These are phyloP conservation scores for Battus philenor DNA, from an alignment of 1,140 invertebrate genomes.

Conservation along the genomic window DNA sequence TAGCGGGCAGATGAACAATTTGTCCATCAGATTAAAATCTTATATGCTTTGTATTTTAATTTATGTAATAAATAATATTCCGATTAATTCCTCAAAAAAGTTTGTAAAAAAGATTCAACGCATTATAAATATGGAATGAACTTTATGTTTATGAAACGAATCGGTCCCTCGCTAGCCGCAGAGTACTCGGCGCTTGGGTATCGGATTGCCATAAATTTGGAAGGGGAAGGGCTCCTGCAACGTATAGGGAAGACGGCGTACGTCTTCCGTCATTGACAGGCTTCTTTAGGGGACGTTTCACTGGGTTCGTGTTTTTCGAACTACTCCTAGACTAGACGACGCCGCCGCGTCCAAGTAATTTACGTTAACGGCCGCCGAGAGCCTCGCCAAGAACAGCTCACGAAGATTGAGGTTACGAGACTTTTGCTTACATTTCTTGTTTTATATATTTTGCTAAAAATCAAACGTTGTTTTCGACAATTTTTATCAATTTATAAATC, in stretches of 20 bases:
- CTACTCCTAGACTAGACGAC: slow-evolving; percentile 16
- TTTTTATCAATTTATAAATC: no score
- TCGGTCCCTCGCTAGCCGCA: neutral
- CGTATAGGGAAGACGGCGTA: slow-evolving; percentile 29
- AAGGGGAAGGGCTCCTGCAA: slow-evolving; percentile 26
- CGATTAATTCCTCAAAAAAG: no score
- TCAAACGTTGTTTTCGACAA: no score
- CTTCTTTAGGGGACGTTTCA: slow-evolving; percentile 30
- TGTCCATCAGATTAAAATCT: no score
- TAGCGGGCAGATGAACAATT: no score
- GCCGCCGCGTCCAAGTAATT: slow-evolving; percentile 18
- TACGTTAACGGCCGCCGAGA: slow-evolving; percentile 2
- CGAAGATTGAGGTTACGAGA: neutral
- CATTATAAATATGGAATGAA: no score
- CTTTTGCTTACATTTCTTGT: slow-evolving; percentile 1
- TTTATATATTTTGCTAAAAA: neutral
- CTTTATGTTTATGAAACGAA: no score
- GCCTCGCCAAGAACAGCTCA: slow-evolving; percentile 1
- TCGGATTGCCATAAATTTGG: slow-evolving; percentile 65
- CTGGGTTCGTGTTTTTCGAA: slow-evolving; percentile 16
- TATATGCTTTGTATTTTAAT: no score
- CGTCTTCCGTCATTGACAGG: slow-evolving; percentile 53
- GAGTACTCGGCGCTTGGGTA: slow-evolving; percentile 22
- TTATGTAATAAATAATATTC: no score
- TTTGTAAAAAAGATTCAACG: no score